A percentile compares a stretch with the other conserved stretches of the same genome.
Evolutionary conservation across 2,113 vertebrate species (phyloP).

Genomic region (Trinectes maculatus): DNA sequence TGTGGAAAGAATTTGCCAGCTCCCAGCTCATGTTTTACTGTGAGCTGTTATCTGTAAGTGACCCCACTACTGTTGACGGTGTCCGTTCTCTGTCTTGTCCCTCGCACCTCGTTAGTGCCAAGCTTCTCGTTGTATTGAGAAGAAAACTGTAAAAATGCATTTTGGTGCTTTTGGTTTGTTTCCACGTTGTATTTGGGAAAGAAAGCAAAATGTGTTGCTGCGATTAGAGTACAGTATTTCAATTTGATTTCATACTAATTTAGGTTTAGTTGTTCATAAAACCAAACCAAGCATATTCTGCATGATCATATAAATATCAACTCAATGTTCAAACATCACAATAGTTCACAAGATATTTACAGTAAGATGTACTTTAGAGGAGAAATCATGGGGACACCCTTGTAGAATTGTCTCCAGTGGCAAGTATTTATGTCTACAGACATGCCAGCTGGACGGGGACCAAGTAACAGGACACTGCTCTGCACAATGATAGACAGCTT

Average conservation of each 20-base stretch:
- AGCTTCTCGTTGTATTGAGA: background rate
- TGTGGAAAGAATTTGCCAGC: slow-evolving; percentile 1
- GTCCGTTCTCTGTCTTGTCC: slow-evolving; percentile 2
- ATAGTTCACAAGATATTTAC: background rate
- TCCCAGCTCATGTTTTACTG: background rate
- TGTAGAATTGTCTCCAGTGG: background rate
- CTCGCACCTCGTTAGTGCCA: background rate
- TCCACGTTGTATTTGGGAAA: slow-evolving; percentile 12
- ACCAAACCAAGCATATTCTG: background rate
- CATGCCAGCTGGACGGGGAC: slow-evolving; percentile 34
- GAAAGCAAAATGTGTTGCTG: background rate
- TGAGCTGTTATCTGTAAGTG: slow-evolving; percentile 2
- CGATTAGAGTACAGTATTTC: background rate
- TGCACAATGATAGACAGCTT: background rate
- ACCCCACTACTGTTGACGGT: slow-evolving; percentile 17
- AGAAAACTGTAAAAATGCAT: background rate
- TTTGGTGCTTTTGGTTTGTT: background rate
- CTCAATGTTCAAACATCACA: background rate
- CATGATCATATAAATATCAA: background rate
- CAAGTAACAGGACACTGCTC: slow-evolving; percentile 24
- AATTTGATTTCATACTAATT: background rate
- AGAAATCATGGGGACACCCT: slow-evolving; percentile 12
- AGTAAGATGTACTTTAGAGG: background rate
- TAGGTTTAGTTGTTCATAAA: background rate
- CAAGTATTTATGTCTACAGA: slow-evolving; percentile 15